Conservation (phyloP, 2,888 invertebrate species). For the Rotaria magnacalcarata region DNA sequence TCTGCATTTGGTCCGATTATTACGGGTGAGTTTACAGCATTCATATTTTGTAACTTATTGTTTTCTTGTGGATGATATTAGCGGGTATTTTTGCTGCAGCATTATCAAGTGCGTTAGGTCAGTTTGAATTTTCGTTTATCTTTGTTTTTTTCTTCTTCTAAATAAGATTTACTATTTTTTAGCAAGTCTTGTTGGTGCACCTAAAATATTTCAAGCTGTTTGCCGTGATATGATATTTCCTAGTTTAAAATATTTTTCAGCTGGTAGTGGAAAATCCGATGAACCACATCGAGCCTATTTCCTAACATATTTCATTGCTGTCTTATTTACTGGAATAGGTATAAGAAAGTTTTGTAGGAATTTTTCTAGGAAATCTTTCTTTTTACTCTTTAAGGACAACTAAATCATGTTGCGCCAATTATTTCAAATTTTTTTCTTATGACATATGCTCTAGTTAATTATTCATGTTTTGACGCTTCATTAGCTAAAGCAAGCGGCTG, state of each 20-base stretch:
- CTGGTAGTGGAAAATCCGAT: constrained; percentile 62
- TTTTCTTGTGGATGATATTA: neutral
- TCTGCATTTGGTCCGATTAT: constrained; percentile 70
- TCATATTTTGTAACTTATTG: no score
- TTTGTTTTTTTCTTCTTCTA: no score
- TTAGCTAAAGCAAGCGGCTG: constrained; percentile 59
- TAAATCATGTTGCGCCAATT: constrained; percentile 58
- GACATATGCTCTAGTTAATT: constrained; percentile 59
- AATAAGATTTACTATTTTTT: neutral
- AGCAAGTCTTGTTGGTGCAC: constrained; percentile 87
- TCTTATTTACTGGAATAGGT: constrained; percentile 79
- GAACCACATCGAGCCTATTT: constrained; percentile 79
- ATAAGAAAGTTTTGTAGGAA: neutral
- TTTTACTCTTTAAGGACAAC: constrained; percentile 48
- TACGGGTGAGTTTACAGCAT: neutral
- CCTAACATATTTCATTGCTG: constrained; percentile 79
- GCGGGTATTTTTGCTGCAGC: constrained; percentile 96
- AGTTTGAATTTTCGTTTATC: neutral
- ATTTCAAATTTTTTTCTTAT: constrained; percentile 60
- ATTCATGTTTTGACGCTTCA: constrained; percentile 60
- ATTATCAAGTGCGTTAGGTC: constrained; percentile 73
- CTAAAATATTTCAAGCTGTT: constrained; percentile 67
- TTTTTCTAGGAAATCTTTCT: neutral
- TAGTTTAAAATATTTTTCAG: constrained; percentile 78
- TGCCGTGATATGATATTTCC: constrained; percentile 91